Base-by-base conservation (phyloP, 2,888 invertebrate species). In the Timandra comae region DNA sequence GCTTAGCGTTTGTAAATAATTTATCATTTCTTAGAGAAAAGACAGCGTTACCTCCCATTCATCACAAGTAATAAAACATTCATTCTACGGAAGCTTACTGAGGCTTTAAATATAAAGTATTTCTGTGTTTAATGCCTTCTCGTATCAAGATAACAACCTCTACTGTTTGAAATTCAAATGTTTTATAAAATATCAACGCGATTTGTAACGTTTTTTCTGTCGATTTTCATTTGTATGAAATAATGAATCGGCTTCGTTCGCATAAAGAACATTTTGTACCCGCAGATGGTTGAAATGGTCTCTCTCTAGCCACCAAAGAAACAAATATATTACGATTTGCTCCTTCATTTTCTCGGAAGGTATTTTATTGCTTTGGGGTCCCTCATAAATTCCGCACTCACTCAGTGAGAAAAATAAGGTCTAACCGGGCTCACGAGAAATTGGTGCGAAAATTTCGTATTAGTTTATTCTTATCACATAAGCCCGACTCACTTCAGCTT, bases 251-350 rank as follows among this genome's bases (percentile, higher is more conserved):
- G 66, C 59, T 62, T 64, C 62, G 56, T 52, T 57, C 56, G 53
- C 59, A 61, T 67, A 65, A 68, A 72, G 65, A 69, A 72, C 69
- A 71, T 73, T 71, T n/a, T 67, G 54, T 55, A 63, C 67, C 63
- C 68, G 63, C 72, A 74, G 75, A 73, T 69, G 73, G 66, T 65
- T 65, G 60, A 70, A 79, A 78, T 68, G 74, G 68, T 64, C 70
- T 67, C 69, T 71, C 67, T 67, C 69, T 65, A 73, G 70, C 80
- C 77, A 69, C 76, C 67, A 65, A 16, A 75, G 72, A 77, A 79
- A 79, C 78, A 82, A 81, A 84, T 81, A 81, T 79, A 81, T 82
- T 75, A 77, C 81, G 79, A 82, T 82, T 82, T 79, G 77, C 79
- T 76, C 81, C 80, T 84, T 82, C 84, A 84, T 84, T 82, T 81